phyloP scores from a whole-genome alignment of 2,113 vertebrate species.

The Salvator merianae region DNA sequence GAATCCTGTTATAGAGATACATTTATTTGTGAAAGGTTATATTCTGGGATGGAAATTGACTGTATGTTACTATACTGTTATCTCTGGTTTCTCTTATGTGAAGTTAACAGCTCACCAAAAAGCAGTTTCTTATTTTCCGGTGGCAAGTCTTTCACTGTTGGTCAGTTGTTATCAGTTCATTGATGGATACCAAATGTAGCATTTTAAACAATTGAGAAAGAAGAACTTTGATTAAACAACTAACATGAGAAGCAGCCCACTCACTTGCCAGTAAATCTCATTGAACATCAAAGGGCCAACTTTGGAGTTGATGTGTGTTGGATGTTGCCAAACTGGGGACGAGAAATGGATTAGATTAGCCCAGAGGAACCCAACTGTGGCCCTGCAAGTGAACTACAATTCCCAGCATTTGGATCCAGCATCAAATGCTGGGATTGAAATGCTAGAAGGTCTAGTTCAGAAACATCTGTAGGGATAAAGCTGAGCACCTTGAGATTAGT shows the following conservation, averaged over 20 bases:
- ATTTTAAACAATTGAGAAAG: conserved; percentile 12
- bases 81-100: background rate
- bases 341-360: too few species aligned
- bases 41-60: background rate
- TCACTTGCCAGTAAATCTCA: background rate
- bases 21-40: background rate
- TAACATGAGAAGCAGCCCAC: background rate
- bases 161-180: background rate
- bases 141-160: background rate
- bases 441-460: too few species aligned
- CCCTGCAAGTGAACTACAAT: too few species aligned
- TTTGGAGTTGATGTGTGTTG: background rate
- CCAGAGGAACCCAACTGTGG: too few species aligned
- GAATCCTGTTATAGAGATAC: background rate
- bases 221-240: background rate
- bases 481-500: too few species aligned
- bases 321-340: too few species aligned
- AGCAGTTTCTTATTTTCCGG: background rate
- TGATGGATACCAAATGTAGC: background rate
- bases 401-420: too few species aligned
- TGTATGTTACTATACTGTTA: background rate
- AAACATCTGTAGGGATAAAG: too few species aligned
- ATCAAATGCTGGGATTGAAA: too few species aligned
- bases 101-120: background rate
- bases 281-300: background rate